Conservation (phyloP, 1,140 invertebrate species). For the Semibalanus balanoides region DNA sequence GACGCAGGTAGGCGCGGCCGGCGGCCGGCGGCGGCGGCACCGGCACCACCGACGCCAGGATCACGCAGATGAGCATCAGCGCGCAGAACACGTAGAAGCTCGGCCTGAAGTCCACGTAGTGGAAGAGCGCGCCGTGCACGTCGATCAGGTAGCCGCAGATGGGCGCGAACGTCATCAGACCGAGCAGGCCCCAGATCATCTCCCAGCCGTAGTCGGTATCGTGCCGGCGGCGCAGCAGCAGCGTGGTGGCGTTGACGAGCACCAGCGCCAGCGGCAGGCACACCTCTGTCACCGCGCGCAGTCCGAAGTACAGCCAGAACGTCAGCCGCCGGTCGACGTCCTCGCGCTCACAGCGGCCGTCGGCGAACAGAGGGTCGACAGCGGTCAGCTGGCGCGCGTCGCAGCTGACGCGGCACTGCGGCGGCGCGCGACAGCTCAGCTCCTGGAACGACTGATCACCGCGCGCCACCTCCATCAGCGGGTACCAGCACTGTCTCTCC, state of each 20-base stretch:
- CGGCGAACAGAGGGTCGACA: neutral
- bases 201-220: slow-evolving; percentile 65
- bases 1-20: slow-evolving; percentile 18
- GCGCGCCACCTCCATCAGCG: slow-evolving; percentile 14
- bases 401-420: slow-evolving; percentile 45
- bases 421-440: slow-evolving; percentile 37
- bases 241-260: slow-evolving; percentile 54
- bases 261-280: slow-evolving; percentile 53
- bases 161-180: slow-evolving; percentile 52
- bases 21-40: slow-evolving; percentile 15
- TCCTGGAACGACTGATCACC: slow-evolving; percentile 9
- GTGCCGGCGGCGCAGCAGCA: slow-evolving; percentile 61
- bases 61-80: slow-evolving; percentile 44
- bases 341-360: neutral
- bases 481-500: slow-evolving; percentile 22
- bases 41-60: slow-evolving; percentile 37
- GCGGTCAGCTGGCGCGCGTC: slow-evolving; percentile 43
- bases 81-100: slow-evolving; percentile 38
- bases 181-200: slow-evolving; percentile 55
- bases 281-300: slow-evolving; percentile 54
- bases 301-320: slow-evolving; percentile 51
- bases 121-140: slow-evolving; percentile 20
- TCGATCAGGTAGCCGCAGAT: slow-evolving; percentile 42
- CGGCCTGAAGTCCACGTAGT: slow-evolving; percentile 35
- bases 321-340: slow-evolving; percentile 44